These are phyloP conservation scores for Ianthella basta DNA, from an alignment of 37 sponge, comb jelly and placozoan genomes.

Conservation along the genomic window DNA sequence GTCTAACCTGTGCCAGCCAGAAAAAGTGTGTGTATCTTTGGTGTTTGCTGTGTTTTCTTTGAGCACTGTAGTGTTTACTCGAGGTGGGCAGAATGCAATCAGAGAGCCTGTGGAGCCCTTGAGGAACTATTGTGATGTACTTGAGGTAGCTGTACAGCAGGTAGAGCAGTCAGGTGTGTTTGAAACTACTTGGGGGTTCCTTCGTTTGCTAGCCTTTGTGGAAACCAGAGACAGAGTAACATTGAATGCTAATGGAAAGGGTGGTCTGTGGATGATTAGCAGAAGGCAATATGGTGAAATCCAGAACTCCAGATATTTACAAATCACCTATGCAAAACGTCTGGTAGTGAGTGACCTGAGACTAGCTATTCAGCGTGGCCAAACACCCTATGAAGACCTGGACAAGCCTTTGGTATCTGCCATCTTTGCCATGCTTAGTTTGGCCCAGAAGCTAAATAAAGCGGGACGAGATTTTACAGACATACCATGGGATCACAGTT, in stretches of 20 bases:
- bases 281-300: background rate
- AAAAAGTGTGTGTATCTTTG: no score
- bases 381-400: background rate
- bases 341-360: background rate
- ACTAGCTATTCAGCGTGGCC: background rate
- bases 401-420: constrained; percentile 8
- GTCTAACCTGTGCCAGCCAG: no score
- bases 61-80: no score
- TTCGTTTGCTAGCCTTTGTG: constrained; percentile 28
- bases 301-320: background rate
- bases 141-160: background rate
- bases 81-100: no score
- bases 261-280: constrained; percentile 1
- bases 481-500: background rate
- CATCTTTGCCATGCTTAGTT: background rate
- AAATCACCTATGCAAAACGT: background rate
- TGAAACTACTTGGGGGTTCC: background rate
- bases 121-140: background rate
- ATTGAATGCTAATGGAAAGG: background rate
- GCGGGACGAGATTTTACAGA: background rate
- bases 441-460: background rate
- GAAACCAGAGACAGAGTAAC: constrained; percentile 22
- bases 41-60: no score
- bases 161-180: background rate
- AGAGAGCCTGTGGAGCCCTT: background rate